Conservation (phyloP, 92 coral and sea anemone genomes). For the Parazoanthus swiftii region DNA sequence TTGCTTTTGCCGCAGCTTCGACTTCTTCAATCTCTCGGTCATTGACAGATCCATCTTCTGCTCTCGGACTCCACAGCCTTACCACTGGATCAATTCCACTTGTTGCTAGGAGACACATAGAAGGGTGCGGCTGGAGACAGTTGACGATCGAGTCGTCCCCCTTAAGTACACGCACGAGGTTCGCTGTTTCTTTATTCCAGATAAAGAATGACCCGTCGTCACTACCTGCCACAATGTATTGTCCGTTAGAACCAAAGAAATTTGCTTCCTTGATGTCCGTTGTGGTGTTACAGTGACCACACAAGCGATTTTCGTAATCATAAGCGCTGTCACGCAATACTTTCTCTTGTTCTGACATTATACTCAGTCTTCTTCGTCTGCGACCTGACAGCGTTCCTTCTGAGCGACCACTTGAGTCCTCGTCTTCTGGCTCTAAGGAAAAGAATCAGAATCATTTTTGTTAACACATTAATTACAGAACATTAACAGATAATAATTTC, state of each 20-base stretch:
- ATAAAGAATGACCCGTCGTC: constrained; percentile 96
- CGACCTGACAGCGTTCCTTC: constrained; percentile 51
- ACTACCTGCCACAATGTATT: constrained; percentile 96
- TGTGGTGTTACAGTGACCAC: constrained; percentile 99
- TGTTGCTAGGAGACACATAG: constrained; percentile 90
- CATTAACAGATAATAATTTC: too few species aligned
- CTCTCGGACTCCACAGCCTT: constrained; percentile 91
- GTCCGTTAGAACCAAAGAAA: constrained; percentile 95
- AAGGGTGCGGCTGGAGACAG: constrained; percentile 98
- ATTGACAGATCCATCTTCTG: constrained; percentile 61
- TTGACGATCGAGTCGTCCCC: constrained; percentile 99
- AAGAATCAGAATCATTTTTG: too few species aligned
- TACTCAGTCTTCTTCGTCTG: constrained; percentile 73
- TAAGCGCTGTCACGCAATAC: constrained; percentile 66
- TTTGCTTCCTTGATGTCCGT: constrained; percentile 98
- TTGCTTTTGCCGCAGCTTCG: constrained; percentile 95
- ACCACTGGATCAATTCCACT: constrained; percentile 99
- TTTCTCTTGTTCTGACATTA: constrained; percentile 81
- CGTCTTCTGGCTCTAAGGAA: constrained; percentile 52
- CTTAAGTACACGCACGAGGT: constrained; percentile 83
- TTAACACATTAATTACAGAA: too few species aligned
- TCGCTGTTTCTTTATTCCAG: constrained; percentile 93
- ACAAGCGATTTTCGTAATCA: constrained; percentile 84
- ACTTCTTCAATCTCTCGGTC: constrained; percentile 81
- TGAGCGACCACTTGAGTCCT: constrained; percentile 37